These are phyloP conservation scores for Pseudorhombus dupliciocellatus DNA, from an alignment of 2,113 vertebrate genomes.

Conservation along the genomic window DNA sequence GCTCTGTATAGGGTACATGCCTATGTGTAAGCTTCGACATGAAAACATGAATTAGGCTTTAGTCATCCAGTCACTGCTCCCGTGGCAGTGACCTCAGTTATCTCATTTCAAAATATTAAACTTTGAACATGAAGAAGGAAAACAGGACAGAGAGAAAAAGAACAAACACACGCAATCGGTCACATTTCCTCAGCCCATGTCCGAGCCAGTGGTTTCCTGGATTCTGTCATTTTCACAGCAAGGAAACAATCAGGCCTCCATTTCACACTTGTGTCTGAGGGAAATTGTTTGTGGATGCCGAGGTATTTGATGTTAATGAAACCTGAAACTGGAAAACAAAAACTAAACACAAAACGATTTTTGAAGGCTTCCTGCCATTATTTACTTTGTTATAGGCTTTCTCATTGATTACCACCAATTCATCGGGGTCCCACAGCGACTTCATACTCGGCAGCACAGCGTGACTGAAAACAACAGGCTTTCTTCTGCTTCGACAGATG, in stretches of 20 bases:
- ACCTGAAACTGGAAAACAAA: conserved; percentile 7
- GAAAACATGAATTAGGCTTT: too few relatives aligned
- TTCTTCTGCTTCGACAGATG: background rate
- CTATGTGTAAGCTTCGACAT: too few relatives aligned
- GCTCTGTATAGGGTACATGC: too few relatives aligned
- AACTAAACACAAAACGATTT: background rate
- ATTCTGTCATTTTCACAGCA: conserved; percentile 14
- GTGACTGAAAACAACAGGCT: background rate
- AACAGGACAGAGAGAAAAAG: background rate
- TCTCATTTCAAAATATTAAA: background rate
- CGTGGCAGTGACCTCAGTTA: background rate
- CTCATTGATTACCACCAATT: background rate
- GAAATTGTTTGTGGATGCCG: conserved; percentile 7
- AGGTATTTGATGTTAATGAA: conserved; percentile 16
- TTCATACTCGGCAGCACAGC: background rate
- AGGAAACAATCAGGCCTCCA: conserved; percentile 32
- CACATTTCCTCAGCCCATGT: background rate
- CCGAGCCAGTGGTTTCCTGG: background rate
- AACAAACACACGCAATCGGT: background rate
- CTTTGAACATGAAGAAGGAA: background rate
- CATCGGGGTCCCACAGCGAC: background rate
- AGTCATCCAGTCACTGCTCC: background rate
- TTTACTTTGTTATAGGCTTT: background rate
- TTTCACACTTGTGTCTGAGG: conserved; percentile 28
- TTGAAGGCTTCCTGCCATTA: background rate